phyloP scores from a whole-genome alignment of 2,113 vertebrate species.

The Plecotus auritus region DNA sequence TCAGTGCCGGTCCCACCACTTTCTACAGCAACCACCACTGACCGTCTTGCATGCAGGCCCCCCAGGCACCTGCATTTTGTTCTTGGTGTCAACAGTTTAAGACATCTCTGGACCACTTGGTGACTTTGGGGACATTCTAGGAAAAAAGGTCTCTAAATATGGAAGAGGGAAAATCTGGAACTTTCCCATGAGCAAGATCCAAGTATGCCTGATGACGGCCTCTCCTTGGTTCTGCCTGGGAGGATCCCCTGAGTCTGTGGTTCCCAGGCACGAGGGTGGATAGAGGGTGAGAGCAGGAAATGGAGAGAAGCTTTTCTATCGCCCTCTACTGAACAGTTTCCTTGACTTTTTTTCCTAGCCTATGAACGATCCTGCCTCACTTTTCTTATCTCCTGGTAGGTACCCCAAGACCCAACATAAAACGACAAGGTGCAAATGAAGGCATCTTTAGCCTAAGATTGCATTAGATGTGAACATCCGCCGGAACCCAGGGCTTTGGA shows the following conservation, averaged over 20 bases:
- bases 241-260: too few species aligned
- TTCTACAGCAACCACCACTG: not conserved
- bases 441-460: not conserved
- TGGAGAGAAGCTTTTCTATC: not conserved
- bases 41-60: too few species aligned
- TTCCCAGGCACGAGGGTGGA: accelerated
- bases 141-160: not conserved
- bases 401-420: not conserved
- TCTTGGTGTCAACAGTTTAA: not conserved
- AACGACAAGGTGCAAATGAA: not conserved
- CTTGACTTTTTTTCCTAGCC: not conserved
- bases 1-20: not conserved
- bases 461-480: accelerated
- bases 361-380: not conserved
- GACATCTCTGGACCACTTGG: not conserved
- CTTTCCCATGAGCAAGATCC: not conserved
- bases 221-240: not conserved
- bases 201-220: not conserved
- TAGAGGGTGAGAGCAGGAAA: not conserved
- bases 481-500: not conserved
- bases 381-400: not conserved
- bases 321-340: not conserved
- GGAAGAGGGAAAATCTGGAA: not conserved
- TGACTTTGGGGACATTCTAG: not conserved
- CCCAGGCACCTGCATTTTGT: not conserved